Base-by-base conservation (phyloP, 2,113 vertebrate species). In the Phoenicopterus ruber region DNA sequence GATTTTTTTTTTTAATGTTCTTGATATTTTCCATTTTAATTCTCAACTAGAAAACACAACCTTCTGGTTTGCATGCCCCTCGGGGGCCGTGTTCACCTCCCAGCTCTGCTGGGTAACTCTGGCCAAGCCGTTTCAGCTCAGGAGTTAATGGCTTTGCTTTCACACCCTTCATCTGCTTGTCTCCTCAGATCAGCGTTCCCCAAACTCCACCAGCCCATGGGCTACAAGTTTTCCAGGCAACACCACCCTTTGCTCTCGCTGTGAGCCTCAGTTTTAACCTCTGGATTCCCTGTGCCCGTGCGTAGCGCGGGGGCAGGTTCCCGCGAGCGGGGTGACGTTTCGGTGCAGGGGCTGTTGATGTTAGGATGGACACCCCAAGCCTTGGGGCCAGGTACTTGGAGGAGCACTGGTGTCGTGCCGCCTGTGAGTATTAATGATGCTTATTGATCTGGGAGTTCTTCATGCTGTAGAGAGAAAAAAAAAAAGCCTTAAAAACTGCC, bases 271-370 rank as follows among this genome's bases (percentile, higher is more conserved):
- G 36, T 57, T 91, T 70, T 93, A 77, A n/a, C 12, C 46, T 83
- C 4, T 0, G 9, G n/a, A 38, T 44, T 47, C 69, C 29, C 36
- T 66, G 25, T 71, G 34, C 36, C n/a, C 40, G 40, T 69, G 28
- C 74, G 28, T 6, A 84, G 14, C 22, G 20, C 1, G 0, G 1
- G 32, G 47, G 29, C 26, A 84, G 38, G 69, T 49, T 83, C 15
- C 58, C 12, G 2, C 0, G 0, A 74, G 66, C 1, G 0, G 29
- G 17, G 9, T 32, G 17, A 46, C 0, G 0, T 49, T 59, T 74
- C 52, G 54, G 17, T 42, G 72, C 54, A 36, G 50, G 42, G 86
- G 29, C 15, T 74, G 25, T 46, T 57, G 17, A 26, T 74, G 13
- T 26, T 36, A 47, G 28, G 25, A 44, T 36, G 36, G 58, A 34